Evolutionary conservation across 2,113 vertebrate species (phyloP).

Genomic region (Elanus axillaris): DNA sequence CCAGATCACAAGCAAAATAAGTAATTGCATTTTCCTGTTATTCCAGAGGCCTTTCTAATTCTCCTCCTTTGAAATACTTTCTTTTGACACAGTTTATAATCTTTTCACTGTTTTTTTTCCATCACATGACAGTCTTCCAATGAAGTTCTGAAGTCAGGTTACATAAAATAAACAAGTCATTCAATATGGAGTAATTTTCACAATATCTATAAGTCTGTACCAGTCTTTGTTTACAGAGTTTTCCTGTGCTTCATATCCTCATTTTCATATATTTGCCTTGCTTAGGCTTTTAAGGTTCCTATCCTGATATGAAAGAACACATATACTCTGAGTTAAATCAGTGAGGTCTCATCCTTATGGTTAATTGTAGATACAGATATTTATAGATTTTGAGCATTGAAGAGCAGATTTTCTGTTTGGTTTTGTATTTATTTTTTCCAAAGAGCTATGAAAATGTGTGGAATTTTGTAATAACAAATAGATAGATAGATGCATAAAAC

Average conservation of each 20-base stretch:
- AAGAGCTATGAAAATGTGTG: background rate
- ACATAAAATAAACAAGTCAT: background rate
- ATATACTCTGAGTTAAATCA: background rate
- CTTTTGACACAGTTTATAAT: background rate
- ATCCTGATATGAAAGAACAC: background rate
- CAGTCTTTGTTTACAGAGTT: background rate
- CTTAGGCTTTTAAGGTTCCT: background rate
- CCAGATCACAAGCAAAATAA: background rate
- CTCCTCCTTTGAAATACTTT: background rate
- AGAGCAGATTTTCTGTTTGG: background rate
- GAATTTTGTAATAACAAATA: background rate
- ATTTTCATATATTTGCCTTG: background rate
- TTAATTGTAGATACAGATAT: background rate
- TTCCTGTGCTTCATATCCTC: background rate
- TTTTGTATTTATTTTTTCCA: background rate
- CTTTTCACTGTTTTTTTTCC: background rate
- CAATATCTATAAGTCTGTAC: background rate
- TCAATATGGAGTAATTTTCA: background rate
- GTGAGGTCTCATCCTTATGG: background rate
- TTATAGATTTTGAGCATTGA: background rate
- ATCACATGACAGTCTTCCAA: background rate
- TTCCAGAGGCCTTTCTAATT: background rate
- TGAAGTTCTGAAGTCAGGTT: background rate
- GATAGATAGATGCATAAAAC: background rate
- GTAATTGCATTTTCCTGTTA: background rate